Conservation (phyloP, 1,140 invertebrate genomes). For the Drosophila lacteicornis region DNA sequence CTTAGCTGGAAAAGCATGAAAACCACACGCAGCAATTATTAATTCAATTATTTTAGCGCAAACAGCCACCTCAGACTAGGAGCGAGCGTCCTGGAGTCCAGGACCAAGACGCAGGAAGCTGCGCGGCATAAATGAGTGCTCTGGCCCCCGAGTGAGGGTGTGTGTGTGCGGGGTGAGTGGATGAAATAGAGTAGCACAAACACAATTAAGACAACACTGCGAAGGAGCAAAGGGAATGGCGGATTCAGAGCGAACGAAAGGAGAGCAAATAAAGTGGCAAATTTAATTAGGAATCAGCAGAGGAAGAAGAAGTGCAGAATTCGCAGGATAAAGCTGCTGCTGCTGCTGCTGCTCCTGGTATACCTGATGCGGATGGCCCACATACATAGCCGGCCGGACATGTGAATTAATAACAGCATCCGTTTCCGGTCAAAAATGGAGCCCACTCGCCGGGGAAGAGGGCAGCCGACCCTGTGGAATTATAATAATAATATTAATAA, state of each 20-base stretch:
- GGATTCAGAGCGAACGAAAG: constrained; percentile 12
- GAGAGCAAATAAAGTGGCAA: constrained; percentile 76
- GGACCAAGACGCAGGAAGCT: constrained; percentile 57
- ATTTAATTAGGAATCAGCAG: constrained; percentile 71
- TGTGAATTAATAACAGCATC: constrained; percentile 80
- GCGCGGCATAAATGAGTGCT: constrained; percentile 69
- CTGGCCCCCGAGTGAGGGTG: constrained; percentile 6
- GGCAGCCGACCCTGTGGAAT: constrained; percentile 9
- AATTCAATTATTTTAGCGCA: constrained; percentile 85
- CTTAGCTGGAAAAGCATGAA: constrained; percentile 84
- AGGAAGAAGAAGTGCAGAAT: constrained; percentile 30
- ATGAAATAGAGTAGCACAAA: constrained; percentile 82
- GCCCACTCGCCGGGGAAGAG: neutral
- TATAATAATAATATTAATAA: constrained; percentile 70
- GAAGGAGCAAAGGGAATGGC: constrained; percentile 23
- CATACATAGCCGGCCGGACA: constrained; percentile 47
- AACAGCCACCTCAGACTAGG: constrained; percentile 75
- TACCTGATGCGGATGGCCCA: constrained; percentile 48
- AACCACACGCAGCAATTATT: constrained; percentile 85
- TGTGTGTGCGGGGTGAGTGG: constrained; percentile 40
- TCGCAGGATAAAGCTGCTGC: constrained; percentile 2
- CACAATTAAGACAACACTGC: constrained; percentile 71
- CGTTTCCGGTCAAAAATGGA: constrained; percentile 72
- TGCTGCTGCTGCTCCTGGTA: neutral
- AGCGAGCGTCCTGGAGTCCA: constrained; percentile 28